Evolutionary conservation across 2,888 invertebrate genomes (phyloP).

Genomic region (Noctua janthina): DNA sequence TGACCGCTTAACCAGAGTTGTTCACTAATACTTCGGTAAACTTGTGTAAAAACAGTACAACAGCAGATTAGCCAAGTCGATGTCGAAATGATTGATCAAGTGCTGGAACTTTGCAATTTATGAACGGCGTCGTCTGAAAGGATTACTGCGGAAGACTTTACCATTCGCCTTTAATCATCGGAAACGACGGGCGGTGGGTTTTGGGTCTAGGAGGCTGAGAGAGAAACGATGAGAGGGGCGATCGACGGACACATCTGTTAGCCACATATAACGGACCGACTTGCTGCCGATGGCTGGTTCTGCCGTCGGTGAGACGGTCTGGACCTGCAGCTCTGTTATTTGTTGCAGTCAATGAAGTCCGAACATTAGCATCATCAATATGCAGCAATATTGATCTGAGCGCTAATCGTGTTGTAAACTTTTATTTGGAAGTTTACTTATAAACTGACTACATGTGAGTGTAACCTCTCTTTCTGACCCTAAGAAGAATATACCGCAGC

Average conservation of each 20-base stretch:
- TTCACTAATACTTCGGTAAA: slow-evolving; percentile 16
- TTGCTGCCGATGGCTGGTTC: neutral
- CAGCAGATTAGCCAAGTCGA: slow-evolving; percentile 31
- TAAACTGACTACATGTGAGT: neutral
- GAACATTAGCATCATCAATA: neutral
- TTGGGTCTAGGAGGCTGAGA: neutral
- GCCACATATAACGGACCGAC: neutral
- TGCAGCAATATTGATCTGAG: neutral
- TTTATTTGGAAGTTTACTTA: neutral
- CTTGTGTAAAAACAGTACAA: slow-evolving; percentile 28
- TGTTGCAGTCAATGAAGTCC: neutral
- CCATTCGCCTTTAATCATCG: slow-evolving; percentile 28
- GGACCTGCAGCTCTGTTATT: neutral
- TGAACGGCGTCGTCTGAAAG: slow-evolving; percentile 25
- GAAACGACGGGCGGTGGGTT: neutral
- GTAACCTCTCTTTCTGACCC: neutral
- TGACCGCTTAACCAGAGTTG: neutral
- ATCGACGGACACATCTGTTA: slow-evolving; percentile 11
- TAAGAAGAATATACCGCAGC: neutral
- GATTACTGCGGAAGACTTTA: slow-evolving; percentile 36
- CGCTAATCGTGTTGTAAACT: neutral
- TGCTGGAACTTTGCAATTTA: slow-evolving; percentile 49
- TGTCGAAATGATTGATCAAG: slow-evolving; percentile 52
- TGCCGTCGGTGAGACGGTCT: neutral
- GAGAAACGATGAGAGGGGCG: neutral